phyloP scores from a whole-genome alignment of 2,113 vertebrate species.

The Hippocampus mohnikei region DNA sequence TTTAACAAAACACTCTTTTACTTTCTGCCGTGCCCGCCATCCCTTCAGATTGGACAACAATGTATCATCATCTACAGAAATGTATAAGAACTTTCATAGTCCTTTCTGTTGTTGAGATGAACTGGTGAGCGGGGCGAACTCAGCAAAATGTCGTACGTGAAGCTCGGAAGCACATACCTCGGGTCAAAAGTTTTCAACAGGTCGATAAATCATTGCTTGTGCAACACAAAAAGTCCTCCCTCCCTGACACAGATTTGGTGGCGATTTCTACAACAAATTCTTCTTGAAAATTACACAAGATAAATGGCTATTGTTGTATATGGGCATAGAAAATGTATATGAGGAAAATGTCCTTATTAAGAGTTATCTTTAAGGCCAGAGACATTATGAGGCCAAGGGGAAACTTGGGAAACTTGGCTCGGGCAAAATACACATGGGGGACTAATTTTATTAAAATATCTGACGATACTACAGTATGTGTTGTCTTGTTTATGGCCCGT shows the following conservation, averaged over 20 bases:
- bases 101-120: too few relatives aligned
- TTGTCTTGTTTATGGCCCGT: neutral
- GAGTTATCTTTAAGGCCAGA: neutral
- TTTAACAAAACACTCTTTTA: neutral
- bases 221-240: neutral
- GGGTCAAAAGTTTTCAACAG: too few relatives aligned
- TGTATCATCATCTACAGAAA: too few relatives aligned
- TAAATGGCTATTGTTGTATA: neutral
- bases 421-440: neutral
- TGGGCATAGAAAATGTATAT: neutral
- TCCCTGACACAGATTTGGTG: neutral
- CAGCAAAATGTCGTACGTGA: neutral
- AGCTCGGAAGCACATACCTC: neutral
- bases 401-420: neutral
- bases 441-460: neutral
- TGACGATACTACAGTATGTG: neutral
- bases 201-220: too few relatives aligned
- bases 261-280: neutral
- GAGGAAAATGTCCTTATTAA: neutral
- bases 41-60: neutral
- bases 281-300: neutral
- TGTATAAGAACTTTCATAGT: too few relatives aligned
- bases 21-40: slow-evolving; percentile 6
- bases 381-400: neutral
- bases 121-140: too few relatives aligned